A percentile compares a stretch with the other conserved stretches of the same genome.
Conservation (phyloP, 2,113 vertebrate species). For the Ochotona curzoniae region DNA sequence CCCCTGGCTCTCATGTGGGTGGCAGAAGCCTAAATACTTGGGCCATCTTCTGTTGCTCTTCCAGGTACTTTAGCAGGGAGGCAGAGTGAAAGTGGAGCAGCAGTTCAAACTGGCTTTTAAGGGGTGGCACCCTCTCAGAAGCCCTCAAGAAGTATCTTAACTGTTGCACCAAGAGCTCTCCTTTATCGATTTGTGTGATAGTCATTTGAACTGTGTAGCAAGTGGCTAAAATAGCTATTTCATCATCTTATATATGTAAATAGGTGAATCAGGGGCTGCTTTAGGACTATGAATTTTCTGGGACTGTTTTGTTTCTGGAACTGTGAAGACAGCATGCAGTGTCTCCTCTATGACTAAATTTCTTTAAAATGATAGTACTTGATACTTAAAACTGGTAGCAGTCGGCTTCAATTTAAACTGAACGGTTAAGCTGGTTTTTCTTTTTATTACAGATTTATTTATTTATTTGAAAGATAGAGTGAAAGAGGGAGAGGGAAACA, state of each 20-base stretch:
- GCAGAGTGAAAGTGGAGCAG: no score
- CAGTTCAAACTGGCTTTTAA: no score
- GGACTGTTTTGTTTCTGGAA: background rate
- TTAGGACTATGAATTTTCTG: background rate
- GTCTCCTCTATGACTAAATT: background rate
- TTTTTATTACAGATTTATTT: no score
- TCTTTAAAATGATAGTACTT: background rate
- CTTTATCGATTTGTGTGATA: background rate
- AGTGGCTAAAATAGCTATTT: constrained; percentile 11
- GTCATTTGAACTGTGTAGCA: background rate
- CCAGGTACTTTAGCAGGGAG: no score
- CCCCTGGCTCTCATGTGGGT: no score
- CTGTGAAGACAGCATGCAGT: background rate
- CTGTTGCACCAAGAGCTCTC: no score
- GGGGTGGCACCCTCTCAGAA: no score
- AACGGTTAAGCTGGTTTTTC: background rate
- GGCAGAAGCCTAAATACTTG: no score
- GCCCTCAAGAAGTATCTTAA: no score
- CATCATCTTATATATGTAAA: background rate
- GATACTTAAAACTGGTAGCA: background rate
- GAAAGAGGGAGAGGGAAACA: no score
- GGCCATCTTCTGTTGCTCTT: no score
- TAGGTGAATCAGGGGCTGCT: background rate
- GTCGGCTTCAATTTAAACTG: background rate
- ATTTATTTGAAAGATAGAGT: no score